Conservation (phyloP, 2,113 vertebrate species). For the Serilophus lunatus region DNA sequence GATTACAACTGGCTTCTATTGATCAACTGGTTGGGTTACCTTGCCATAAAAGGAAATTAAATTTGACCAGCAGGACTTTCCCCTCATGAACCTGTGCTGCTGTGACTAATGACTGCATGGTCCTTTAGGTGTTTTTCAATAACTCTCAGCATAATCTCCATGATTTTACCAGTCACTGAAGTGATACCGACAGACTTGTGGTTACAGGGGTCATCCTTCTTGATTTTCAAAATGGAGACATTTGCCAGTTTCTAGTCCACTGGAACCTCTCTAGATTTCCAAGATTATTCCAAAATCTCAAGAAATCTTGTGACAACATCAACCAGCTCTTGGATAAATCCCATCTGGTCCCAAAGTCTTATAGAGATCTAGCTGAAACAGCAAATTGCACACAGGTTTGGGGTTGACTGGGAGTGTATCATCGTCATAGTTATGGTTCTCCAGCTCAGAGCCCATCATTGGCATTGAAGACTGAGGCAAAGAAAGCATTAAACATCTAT, state of each 20-base stretch:
- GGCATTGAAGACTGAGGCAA: background rate
- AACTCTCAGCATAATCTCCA: background rate
- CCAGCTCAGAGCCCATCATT: background rate
- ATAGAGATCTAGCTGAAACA: background rate
- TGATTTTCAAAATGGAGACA: background rate
- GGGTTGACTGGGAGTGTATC: background rate
- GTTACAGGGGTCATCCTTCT: background rate
- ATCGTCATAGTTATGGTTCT: background rate
- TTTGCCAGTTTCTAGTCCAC: background rate
- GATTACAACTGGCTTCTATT: background rate
- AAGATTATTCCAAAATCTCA: background rate
- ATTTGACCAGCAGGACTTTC: background rate
- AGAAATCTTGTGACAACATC: background rate
- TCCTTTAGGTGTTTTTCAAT: background rate
- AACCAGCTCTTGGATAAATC: background rate
- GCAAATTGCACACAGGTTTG: background rate
- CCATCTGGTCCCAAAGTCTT: background rate
- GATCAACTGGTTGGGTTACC: background rate
- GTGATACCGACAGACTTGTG: background rate
- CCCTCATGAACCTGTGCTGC: background rate
- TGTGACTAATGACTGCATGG: background rate
- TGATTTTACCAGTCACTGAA: background rate
- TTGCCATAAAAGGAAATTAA: background rate
- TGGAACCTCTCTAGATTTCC: background rate
- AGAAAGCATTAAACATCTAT: background rate